Conservation (phyloP, 2,888 invertebrate species). For the Drosophila neutralis region DNA sequence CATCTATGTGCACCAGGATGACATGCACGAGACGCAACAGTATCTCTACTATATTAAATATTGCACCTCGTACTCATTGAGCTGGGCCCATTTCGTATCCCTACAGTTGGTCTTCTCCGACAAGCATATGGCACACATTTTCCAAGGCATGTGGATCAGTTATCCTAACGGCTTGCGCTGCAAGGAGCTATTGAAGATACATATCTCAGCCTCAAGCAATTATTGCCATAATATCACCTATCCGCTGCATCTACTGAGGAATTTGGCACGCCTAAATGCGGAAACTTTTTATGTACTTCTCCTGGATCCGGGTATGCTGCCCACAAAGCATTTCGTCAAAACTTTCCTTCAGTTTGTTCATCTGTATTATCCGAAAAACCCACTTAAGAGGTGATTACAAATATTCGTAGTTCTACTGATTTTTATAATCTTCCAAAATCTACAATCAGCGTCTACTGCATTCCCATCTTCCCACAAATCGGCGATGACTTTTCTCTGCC, state of each 20-base stretch:
- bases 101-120: conserved; percentile 45
- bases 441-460: conserved; percentile 41
- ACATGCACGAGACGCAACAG: conserved; percentile 16
- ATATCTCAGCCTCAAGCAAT: not conserved
- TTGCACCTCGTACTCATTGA: conserved; percentile 10
- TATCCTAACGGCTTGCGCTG: not conserved
- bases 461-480: conserved; percentile 37
- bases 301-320: conserved; percentile 37
- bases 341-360: conserved; percentile 28
- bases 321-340: conserved; percentile 19
- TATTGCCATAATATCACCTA: conserved; percentile 8
- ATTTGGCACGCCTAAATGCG: conserved; percentile 52
- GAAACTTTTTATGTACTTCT: conserved; percentile 42
- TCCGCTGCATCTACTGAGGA: conserved; percentile 42
- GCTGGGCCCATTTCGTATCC: conserved; percentile 40
- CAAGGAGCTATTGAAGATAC: not conserved
- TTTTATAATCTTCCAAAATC: not conserved
- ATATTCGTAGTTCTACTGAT: accelerated
- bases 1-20: conserved; percentile 27
- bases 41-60: conserved; percentile 34
- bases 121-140: conserved; percentile 13
- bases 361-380: not conserved
- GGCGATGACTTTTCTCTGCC: conserved; percentile 5
- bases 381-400: conserved; percentile 26
- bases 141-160: not conserved